Conservation (phyloP, 1,140 invertebrate species). For the Hycleus phaleratus region DNA sequence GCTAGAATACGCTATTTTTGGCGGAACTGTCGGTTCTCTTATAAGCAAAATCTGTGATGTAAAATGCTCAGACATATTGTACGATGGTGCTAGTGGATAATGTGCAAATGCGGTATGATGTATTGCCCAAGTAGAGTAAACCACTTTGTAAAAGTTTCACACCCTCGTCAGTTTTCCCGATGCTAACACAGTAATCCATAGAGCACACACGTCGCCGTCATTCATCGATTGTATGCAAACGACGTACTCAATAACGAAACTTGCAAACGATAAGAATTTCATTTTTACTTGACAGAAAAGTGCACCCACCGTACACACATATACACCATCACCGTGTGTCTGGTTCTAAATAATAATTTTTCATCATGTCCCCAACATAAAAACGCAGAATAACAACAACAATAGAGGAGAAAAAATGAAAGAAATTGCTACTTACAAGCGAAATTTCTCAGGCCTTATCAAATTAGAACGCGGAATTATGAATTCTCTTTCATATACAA, state of each 20-base stretch:
- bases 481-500: slow-evolving; percentile 23
- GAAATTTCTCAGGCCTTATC: too few species aligned
- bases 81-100: neutral
- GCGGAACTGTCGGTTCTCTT: too few species aligned
- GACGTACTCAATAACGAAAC: slow-evolving; percentile 14
- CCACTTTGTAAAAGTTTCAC: slow-evolving; percentile 19
- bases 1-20: too few species aligned
- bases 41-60: too few species aligned
- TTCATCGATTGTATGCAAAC: slow-evolving; percentile 27
- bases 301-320: too few species aligned
- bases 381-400: too few species aligned
- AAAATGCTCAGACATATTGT: neutral
- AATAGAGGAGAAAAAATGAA: too few species aligned
- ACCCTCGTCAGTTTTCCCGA: slow-evolving; percentile 21
- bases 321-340: too few species aligned
- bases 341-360: too few species aligned
- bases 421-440: too few species aligned
- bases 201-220: slow-evolving; percentile 19
- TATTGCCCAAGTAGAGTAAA: slow-evolving; percentile 13
- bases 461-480: too few species aligned
- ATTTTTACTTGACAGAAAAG: neutral
- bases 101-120: slow-evolving; percentile 15
- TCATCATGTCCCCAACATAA: too few species aligned
- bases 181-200: slow-evolving; percentile 15
- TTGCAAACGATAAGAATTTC: slow-evolving; percentile 15